Base-by-base conservation (phyloP, 2,888 invertebrate genomes). In the Biston betularia region DNA sequence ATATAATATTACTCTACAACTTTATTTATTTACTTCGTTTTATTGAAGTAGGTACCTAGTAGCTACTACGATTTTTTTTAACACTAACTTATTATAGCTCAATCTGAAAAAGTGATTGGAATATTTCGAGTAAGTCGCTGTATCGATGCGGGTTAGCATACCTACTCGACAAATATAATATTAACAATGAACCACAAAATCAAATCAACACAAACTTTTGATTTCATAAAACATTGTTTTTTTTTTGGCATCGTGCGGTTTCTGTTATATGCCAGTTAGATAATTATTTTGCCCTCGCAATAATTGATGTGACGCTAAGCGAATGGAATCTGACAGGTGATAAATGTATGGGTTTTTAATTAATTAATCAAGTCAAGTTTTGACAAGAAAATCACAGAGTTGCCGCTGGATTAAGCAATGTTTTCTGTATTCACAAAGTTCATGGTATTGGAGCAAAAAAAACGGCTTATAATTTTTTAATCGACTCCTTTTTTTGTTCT, bases 251-350 rank as follows among this genome's bases (percentile, higher is more conserved):
- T 9, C 42, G 42, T 24, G 7, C 54, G 60, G 59, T 69, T 67
- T 64, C 42, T 54, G 33, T 42, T 33, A 15, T 54, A 7, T 42
- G 24, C 42, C 42, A 54, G 33, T 54, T 44, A 54, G 54, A 54
- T 54, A 24, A 78, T 66, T 60, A 70, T 64, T 76, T 73, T 70
- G 77, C 72, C 65, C 72, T 76, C 71, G 68, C 61, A 57, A 46
- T 56, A 63, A 70, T 74, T 79, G 75, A 78, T 79, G 82, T 86
- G 87, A 87, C 87, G 87, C 80, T 80, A 80, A 79, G 79, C 81
- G 81, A 83, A 80, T 78, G 73, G 71, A 80, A 79, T 70, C 79
- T 70, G 80, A 80, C 81, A 74, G 72, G 76, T 82, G 82, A 84
- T 81, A 83, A 86, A 85, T 82, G 80, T 69, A 72, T 73, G 68